These are phyloP conservation scores for Morone chrysops DNA, from an alignment of 2,113 vertebrate species.

Conservation along the genomic window DNA sequence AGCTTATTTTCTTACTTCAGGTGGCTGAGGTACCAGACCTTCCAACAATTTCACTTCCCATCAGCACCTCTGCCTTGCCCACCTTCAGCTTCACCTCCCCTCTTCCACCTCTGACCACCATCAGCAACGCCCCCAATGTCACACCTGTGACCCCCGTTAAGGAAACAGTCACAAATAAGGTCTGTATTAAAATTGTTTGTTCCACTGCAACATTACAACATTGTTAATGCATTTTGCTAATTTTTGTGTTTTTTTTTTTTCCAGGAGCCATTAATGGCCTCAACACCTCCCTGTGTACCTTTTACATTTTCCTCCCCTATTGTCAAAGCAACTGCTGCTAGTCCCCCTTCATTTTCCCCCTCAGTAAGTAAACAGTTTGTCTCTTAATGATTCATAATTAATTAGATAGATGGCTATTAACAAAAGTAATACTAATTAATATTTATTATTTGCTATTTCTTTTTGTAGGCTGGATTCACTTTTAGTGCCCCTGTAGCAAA, in stretches of 20 bases:
- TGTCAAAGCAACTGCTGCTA: constrained; percentile 93
- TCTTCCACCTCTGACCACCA: constrained; percentile 65
- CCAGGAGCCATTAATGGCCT: constrained; percentile 70
- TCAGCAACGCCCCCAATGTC: constrained; percentile 67
- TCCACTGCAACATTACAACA: neutral
- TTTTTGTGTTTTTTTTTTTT: neutral
- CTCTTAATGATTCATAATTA: neutral
- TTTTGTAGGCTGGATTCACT: constrained; percentile 89
- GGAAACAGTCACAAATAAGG: constrained; percentile 70
- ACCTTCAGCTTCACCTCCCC: constrained; percentile 89
- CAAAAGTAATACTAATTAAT: neutral
- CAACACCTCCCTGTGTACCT: constrained; percentile 81
- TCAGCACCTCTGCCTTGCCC: constrained; percentile 88
- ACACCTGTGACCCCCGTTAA: constrained; percentile 65
- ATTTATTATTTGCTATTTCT: neutral
- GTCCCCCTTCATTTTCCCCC: constrained; percentile 87
- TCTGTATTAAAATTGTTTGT: constrained; percentile 15
- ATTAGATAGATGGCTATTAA: neutral
- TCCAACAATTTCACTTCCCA: constrained; percentile 90
- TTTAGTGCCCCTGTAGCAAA: constrained; percentile 95
- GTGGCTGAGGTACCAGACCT: constrained; percentile 86
- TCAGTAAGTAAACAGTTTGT: constrained; percentile 86
- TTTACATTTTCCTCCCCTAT: constrained; percentile 98
- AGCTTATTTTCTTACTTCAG: constrained; percentile 64
- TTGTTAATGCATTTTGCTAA: neutral